Percentiles rank a stretch among this genome's conserved stretches.
These are phyloP conservation scores for Bergia sp. DNA, from an alignment of 92 coral and sea anemone genomes.

Conservation along the genomic window DNA sequence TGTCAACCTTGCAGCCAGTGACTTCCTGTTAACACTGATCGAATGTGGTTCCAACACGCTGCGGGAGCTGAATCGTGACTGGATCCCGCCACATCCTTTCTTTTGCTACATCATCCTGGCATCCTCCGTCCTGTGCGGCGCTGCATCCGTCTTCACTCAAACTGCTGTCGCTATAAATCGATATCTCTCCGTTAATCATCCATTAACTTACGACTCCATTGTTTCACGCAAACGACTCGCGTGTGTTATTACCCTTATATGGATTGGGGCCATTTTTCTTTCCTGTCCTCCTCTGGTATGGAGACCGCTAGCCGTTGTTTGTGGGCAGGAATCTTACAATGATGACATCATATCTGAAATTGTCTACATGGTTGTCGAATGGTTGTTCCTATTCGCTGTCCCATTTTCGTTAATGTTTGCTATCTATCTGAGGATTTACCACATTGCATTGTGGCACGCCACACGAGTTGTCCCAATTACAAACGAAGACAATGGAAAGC, in stretches of 20 bases:
- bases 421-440: constrained; percentile 48
- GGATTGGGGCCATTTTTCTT: constrained; percentile 49
- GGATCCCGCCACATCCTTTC: constrained; percentile 49
- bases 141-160: constrained; percentile 66
- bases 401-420: constrained; percentile 55
- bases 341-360: constrained; percentile 42
- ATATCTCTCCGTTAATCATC: constrained; percentile 52
- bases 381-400: constrained; percentile 52
- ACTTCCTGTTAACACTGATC: constrained; percentile 54
- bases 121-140: constrained; percentile 58
- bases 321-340: constrained; percentile 51
- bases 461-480: constrained; percentile 47
- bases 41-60: constrained; percentile 59
- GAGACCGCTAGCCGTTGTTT: constrained; percentile 61
- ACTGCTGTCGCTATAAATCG: constrained; percentile 65
- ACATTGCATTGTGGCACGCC: constrained; percentile 51
- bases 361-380: constrained; percentile 59
- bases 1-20: constrained; percentile 60
- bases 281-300: constrained; percentile 62
- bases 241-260: constrained; percentile 19
- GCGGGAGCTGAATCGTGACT: constrained; percentile 41
- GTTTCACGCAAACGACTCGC: constrained; percentile 38
- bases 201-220: constrained; percentile 50
- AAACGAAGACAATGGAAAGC: constrained; percentile 1
- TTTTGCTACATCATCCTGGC: constrained; percentile 57